Evolutionary conservation across 2,888 invertebrate species (phyloP), one percentile per base, ranked within the genome.

Genomic region (Tetramorium bicarinatum): DNA sequence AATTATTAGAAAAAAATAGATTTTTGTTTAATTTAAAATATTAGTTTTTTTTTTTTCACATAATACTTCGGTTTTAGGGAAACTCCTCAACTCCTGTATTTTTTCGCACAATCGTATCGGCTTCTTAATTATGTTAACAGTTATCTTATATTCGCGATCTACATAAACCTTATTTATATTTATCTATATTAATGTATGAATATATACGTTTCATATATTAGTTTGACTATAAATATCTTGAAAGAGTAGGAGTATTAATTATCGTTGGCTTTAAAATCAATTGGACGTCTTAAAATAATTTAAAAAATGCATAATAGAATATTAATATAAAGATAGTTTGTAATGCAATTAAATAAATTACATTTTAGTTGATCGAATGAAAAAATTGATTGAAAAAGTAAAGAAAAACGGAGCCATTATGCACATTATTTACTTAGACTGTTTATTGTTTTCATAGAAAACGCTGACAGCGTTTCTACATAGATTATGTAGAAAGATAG

Each of bases 401-500:
- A 62, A 15, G 13, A n/a, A 62, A 38, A 34, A 49, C 15, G 9
- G 3, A 1, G 4, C 7, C 15, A 52, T 38, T 52, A 25, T 38
- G 38, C 52, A 25, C 18, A 66, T 52, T 77, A n/a, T 54, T 66
- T 66, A 34, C 67, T 9, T n/a, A 18, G 18, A 25, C 38, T 38
- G 52, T 41, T 66, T 21, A 29, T 66, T 67, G 15, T 77, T 67
- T 64, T 77, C 49, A 13, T 38, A 38, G 54, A 67, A 77, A 67
- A 21, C 41, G n/a, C 25, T 44, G 52, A 61, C 38, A 54, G 44
- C 2, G 29, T 54, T 54, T 67, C 18, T 54, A 67, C 54, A 44
- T 67, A 54, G 69, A 77, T 77, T 67, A 54, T 77, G 25, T 29
- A 67, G 52, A n/a, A 41, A 41, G 52, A 77, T 67, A 77, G 49